Evolutionary conservation across 2,797 vertebrate genomes (phyloP).

Genomic region (Luscinia megarhynchos): DNA sequence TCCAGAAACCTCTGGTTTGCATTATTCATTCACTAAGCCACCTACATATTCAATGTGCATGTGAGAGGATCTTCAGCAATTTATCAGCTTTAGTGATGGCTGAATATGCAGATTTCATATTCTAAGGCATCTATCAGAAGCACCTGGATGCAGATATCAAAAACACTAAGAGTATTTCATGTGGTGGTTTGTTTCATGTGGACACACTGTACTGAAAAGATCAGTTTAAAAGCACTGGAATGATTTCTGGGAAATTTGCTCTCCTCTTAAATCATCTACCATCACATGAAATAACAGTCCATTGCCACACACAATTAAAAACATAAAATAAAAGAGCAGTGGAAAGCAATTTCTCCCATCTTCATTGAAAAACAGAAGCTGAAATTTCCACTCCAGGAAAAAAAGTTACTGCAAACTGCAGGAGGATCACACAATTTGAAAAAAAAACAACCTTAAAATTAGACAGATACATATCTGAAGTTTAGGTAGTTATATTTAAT

Average conservation of each 20-base stretch:
- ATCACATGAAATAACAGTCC: neutral
- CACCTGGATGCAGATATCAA: neutral
- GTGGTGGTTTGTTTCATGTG: neutral
- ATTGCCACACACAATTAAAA: neutral
- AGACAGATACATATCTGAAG: neutral
- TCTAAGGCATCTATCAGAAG: neutral
- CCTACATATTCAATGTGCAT: rapidly evolving
- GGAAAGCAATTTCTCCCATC: neutral
- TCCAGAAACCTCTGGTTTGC: neutral
- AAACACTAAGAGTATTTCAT: neutral
- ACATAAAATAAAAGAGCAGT: neutral
- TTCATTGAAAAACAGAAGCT: neutral
- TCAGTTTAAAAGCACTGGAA: neutral
- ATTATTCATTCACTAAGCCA: neutral
- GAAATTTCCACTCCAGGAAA: neutral
- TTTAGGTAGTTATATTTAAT: neutral
- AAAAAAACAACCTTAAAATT: neutral
- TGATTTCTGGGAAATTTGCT: neutral
- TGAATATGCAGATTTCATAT: neutral
- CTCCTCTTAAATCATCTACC: neutral
- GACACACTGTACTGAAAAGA: neutral
- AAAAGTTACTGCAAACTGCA: neutral
- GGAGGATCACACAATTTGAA: neutral
- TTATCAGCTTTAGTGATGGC: neutral
- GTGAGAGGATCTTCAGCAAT: neutral